These are phyloP conservation scores for Anser brachyrhynchus DNA, from an alignment of 2,113 vertebrate genomes.

Conservation along the genomic window DNA sequence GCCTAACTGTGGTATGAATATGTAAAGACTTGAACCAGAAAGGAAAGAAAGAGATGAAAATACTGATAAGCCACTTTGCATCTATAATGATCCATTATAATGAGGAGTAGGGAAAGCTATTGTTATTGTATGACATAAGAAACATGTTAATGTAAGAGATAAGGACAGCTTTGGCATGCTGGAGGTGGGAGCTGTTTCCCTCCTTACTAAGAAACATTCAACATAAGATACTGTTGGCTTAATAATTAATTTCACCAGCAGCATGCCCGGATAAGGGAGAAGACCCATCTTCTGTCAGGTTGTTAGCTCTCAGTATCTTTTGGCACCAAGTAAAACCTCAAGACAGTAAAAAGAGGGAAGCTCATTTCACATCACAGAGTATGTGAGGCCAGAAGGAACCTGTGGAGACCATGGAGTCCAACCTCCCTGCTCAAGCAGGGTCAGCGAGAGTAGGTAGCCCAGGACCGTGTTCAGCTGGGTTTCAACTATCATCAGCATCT, in stretches of 20 bases:
- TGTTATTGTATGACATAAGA: fast-evolving
- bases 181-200: not conserved
- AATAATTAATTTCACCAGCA: not conserved
- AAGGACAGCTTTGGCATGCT: not conserved
- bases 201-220: not conserved
- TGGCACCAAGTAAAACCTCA: not conserved
- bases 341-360: not conserved
- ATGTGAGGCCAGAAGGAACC: not conserved
- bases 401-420: not conserved
- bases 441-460: too few species aligned
- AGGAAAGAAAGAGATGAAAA: not conserved
- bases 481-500: not conserved
- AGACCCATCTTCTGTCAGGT: not conserved
- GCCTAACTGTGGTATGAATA: not conserved
- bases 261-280: fast-evolving
- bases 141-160: not conserved
- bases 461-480: not conserved
- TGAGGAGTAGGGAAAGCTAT: not conserved
- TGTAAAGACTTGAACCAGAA: not conserved
- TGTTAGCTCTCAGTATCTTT: not conserved
- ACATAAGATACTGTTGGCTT: not conserved
- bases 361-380: not conserved
- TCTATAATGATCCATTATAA: not conserved
- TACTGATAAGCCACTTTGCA: not conserved
- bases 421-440: not conserved